Base-by-base conservation (phyloP, 2,888 invertebrate species). In the Tenthredo amoena region DNA sequence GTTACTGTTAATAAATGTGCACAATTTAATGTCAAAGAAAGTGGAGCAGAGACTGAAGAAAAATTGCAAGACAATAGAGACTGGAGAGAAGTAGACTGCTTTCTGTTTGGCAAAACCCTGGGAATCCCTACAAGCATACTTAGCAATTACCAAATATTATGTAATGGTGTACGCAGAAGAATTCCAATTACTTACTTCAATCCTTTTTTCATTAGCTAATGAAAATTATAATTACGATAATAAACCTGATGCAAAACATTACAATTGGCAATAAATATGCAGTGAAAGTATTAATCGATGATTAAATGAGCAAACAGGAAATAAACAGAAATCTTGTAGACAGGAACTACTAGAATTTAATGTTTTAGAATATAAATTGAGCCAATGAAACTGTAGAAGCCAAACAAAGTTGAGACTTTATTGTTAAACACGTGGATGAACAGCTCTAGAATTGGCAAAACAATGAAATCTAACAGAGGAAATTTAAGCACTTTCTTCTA, bases 71-170 rank as follows among this genome's bases (percentile, higher is more conserved):
- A 43, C 55, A 58, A 72, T 84, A 65, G n/a, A 43, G 34, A 68
- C 47, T 62, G 40, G 18, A 62, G 77, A 77, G 58, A 76, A 77
- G 21, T 68, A 79, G 77, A 62, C 55, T 65, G 79, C 85, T 62
- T 84, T 81, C 85, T 84, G 79, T 86, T 86, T 68, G 50, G 65
- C 84, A 50, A 86, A 87, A 85, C 86, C 62, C 65, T 37, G 74
- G 77, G 88, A 88, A 87, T 86, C 87, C 87, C 65, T 85, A 87
- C 83, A 71, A 87, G 47, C 85, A 76, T 55, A 79, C 85, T 71
- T 65, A 81, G 85, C 77, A 85, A 43, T 86, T 84, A 84, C 82
- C 85, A 65, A 84, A 87, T 31, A 55, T 77, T 77, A 55, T 31
- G 34, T 77, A 31, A 83, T 76, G 71, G 18, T 55, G 37, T 62